phyloP scores from a whole-genome alignment of 2,797 vertebrate genomes.

The Eurystomus glaucurus region DNA sequence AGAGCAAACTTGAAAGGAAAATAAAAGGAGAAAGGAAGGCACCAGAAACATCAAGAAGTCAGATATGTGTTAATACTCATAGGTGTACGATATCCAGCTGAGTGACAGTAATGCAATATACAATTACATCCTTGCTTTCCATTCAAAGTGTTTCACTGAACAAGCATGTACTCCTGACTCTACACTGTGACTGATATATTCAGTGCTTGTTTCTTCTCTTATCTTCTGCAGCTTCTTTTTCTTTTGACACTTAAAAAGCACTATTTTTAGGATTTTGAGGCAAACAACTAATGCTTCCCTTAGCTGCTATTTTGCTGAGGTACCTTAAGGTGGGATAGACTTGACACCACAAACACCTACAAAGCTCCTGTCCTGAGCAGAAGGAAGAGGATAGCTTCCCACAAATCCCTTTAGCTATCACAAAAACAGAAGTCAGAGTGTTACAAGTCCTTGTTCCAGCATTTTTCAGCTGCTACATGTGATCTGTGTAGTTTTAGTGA shows the following conservation, averaged over 20 bases:
- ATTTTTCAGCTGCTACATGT: background rate
- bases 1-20: background rate
- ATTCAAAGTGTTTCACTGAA: background rate
- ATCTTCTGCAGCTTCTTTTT: background rate
- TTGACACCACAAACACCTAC: background rate
- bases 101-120: background rate
- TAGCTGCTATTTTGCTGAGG: background rate
- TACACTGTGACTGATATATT: background rate
- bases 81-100: background rate
- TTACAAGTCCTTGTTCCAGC: background rate
- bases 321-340: background rate
- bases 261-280: slow-evolving; percentile 7
- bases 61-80: background rate
- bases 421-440: background rate
- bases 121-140: background rate
- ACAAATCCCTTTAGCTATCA: background rate
- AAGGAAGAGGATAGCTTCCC: background rate
- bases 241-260: background rate
- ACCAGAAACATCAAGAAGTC: background rate
- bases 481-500: background rate
- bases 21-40: background rate
- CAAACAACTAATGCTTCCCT: background rate
- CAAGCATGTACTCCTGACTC: background rate
- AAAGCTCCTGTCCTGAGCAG: background rate
- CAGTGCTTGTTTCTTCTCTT: background rate